Conservation (phyloP, 2,888 invertebrate species). For the Carcina quercana region DNA sequence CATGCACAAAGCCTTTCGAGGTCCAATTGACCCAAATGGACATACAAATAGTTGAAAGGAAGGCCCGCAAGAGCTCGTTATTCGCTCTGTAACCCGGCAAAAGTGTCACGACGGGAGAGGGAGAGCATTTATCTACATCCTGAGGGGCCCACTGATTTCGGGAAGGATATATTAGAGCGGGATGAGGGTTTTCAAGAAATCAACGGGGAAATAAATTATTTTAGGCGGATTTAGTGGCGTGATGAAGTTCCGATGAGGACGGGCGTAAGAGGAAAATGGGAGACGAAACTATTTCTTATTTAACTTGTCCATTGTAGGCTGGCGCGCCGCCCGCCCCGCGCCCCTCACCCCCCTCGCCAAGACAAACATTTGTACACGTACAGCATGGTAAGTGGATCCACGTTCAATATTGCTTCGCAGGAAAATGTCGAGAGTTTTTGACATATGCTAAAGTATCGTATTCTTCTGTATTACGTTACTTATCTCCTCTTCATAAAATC, state of each 20-base stretch:
- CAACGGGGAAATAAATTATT: constrained; percentile 53
- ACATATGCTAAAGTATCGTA: too few relatives aligned
- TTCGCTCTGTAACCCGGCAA: constrained; percentile 57
- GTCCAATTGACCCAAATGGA: constrained; percentile 70
- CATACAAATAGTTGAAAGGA: constrained; percentile 66
- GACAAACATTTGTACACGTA: too few relatives aligned
- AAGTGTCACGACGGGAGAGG: constrained; percentile 61
- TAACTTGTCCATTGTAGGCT: too few relatives aligned
- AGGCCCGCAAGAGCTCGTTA: constrained; percentile 59
- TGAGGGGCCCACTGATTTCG: constrained; percentile 62
- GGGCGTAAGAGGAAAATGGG: constrained; percentile 16
- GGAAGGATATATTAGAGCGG: constrained; percentile 49
- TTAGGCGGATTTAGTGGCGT: constrained; percentile 28
- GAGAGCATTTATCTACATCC: constrained; percentile 67
- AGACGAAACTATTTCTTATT: constrained; percentile 15
- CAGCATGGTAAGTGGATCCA: too few relatives aligned
- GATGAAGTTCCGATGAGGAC: constrained; percentile 28
- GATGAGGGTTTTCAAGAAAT: constrained; percentile 54
- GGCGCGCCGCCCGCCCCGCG: too few relatives aligned
- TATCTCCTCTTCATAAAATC: too few relatives aligned
- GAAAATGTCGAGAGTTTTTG: too few relatives aligned
- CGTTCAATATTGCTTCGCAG: too few relatives aligned
- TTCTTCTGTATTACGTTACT: too few relatives aligned
- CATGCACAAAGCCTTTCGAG: constrained; percentile 59
- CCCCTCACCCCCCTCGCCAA: too few relatives aligned